These are phyloP conservation scores for Athene noctua DNA, from an alignment of 2,113 vertebrate species.

Conservation along the genomic window DNA sequence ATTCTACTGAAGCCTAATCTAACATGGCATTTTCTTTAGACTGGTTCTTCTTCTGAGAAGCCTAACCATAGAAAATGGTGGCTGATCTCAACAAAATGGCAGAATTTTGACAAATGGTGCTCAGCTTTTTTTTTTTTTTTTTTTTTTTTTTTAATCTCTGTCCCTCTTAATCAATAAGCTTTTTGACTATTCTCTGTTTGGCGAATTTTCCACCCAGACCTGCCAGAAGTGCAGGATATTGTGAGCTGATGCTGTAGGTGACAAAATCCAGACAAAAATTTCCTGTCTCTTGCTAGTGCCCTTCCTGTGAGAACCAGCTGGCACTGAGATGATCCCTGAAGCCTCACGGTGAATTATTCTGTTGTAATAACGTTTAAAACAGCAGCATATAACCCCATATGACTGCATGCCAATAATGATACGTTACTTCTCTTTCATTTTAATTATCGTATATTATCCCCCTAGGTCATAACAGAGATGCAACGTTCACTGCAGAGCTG, in stretches of 20 bases:
- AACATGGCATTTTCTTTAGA: not conserved
- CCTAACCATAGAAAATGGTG: not conserved
- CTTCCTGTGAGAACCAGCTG: not conserved
- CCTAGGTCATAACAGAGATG: not conserved
- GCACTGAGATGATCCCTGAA: not conserved
- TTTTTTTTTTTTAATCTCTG: not conserved
- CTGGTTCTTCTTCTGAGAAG: not conserved
- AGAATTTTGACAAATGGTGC: not conserved
- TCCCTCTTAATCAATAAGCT: not conserved
- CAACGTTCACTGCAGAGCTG: not conserved
- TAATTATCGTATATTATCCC: constrained; percentile 11
- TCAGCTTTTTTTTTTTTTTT: no score
- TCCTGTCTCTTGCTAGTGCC: not conserved
- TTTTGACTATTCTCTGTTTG: not conserved
- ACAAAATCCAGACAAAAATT: not conserved
- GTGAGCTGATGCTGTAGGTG: not conserved
- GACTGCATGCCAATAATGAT: not conserved
- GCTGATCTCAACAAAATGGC: not conserved
- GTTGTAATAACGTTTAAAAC: not conserved
- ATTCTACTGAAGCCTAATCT: not conserved
- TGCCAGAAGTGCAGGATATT: not conserved
- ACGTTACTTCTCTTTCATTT: not conserved
- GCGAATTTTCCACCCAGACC: not conserved
- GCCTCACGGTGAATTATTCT: not conserved
- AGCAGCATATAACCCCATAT: not conserved